Evolutionary conservation across 1,140 invertebrate species (phyloP), one percentile per base, ranked within the genome.

Genomic region (Leguminivora glycinivorella): DNA sequence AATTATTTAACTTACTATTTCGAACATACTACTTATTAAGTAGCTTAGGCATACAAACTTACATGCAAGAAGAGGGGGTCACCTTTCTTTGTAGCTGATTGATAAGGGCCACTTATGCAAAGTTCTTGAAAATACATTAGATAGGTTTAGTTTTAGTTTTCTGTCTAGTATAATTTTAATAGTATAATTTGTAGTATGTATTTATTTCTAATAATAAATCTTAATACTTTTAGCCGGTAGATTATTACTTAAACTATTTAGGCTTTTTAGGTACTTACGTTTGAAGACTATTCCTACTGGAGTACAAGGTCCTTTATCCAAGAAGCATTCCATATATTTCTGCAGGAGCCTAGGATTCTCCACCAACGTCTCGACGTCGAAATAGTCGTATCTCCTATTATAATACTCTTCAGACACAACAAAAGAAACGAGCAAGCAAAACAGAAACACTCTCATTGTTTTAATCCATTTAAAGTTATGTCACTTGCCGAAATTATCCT

Each of bases 211-310:
- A n/a, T n/a, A n/a, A n/a, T n/a, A n/a, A n/a, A n/a, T 5, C 40
- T 0, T n/a, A 43, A 43, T 1, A 6, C 1, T n/a, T 9, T 43
- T 26, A 58, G 17, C 43, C 43, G 43, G 2, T 52, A 43, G 3
- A 67, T 10, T 47, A 69, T 56, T 70, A 19, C 10, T 58, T 0
- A 68, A 5, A 0, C 4, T 12, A 66, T 17, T 34, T 29, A 70
- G 19, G 10, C 56, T 63, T 70, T 34, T 47, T 24, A 17, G 38
- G 24, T 71, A 92, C 93, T 94, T 86, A 95, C 94, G 92, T 92
- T 95, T 95, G 38, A 96, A 89, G 76, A 95, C 94, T 9, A 93
- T 91, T 12, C 94, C 95, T 70, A 95, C 93, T 0, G 94, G 87
- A 1, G 95, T 94, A 79, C 95, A 96, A 0, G 94, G 91, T 29